These are phyloP conservation scores for Oryzias dopingdopingensis DNA, from an alignment of 2,797 vertebrate genomes.

Conservation along the genomic window DNA sequence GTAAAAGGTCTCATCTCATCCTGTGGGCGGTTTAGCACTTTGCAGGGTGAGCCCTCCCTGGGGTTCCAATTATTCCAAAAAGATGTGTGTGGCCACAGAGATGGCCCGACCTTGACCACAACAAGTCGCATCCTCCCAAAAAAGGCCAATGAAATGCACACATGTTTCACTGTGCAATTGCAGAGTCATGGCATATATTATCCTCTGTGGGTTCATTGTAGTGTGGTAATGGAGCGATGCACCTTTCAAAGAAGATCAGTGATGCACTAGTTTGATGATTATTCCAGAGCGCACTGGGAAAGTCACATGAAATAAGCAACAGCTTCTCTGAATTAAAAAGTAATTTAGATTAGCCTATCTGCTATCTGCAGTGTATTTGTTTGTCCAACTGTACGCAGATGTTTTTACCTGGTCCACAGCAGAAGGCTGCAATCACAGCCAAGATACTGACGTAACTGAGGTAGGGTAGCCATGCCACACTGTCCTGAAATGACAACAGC, in stretches of 20 bases:
- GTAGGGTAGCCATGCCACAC: constrained; percentile 86
- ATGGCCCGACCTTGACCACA: constrained; percentile 51
- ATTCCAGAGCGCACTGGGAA: constrained; percentile 1
- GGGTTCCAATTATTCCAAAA: constrained; percentile 38
- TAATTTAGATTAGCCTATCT: background rate
- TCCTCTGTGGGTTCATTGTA: constrained; percentile 8
- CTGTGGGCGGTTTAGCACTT: constrained; percentile 12
- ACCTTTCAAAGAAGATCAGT: constrained; percentile 19
- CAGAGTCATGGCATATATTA: background rate
- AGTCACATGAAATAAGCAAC: constrained; percentile 16
- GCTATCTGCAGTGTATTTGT: background rate
- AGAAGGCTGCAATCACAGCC: constrained; percentile 92
- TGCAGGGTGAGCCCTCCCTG: constrained; percentile 26
- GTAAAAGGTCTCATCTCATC: constrained; percentile 2
- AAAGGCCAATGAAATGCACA: constrained; percentile 9
- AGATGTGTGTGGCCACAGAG: constrained; percentile 31
- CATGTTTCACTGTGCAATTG: constrained; percentile 9
- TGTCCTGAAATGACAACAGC: constrained; percentile 64
- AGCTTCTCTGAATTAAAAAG: constrained; percentile 5
- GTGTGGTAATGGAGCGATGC: constrained; percentile 26
- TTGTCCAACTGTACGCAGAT: background rate
- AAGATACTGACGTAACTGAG: constrained; percentile 89
- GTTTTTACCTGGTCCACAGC: constrained; percentile 92
- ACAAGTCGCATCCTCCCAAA: constrained; percentile 31
- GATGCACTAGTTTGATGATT: constrained; percentile 10